Percentiles rank a stretch among this genome's conserved stretches.
Conservation (phyloP, 2,888 invertebrate genomes). For the Pyrochroa serraticornis region DNA sequence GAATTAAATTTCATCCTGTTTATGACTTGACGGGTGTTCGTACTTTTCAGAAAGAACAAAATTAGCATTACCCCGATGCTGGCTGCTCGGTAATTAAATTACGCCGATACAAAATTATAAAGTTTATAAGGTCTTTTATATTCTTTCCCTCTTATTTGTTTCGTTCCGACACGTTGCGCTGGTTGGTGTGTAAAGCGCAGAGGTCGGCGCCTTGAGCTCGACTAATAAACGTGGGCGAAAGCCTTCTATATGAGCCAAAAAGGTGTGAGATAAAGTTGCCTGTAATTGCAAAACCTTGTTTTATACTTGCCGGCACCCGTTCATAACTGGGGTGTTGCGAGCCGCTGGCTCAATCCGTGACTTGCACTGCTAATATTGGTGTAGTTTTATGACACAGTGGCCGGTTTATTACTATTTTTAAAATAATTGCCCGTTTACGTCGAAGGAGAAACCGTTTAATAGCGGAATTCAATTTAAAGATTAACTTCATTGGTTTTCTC, state of each 20-base stretch:
- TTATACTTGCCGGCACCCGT: constrained; percentile 32
- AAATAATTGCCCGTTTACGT: constrained; percentile 28
- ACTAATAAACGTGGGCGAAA: constrained; percentile 22
- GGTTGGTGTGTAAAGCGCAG: neutral
- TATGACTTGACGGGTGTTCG: constrained; percentile 26
- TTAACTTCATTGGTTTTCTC: constrained; percentile 22
- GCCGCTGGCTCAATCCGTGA: constrained; percentile 31
- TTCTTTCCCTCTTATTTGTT: constrained; percentile 23
- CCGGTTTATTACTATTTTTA: constrained; percentile 31
- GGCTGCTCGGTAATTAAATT: constrained; percentile 29
- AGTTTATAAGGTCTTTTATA: constrained; percentile 31
- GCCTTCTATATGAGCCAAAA: constrained; percentile 34
- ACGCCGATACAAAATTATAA: constrained; percentile 31
- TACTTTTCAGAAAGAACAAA: constrained; percentile 26
- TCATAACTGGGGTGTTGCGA: constrained; percentile 20
- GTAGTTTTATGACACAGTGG: constrained; percentile 29
- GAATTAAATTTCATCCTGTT: constrained; percentile 31
- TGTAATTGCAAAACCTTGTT: constrained; percentile 40
- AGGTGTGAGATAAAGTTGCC: constrained; percentile 34
- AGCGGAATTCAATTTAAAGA: constrained; percentile 27
- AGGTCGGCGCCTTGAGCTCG: constrained; percentile 8
- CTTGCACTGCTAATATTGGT: constrained; percentile 34
- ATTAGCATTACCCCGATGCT: constrained; percentile 23
- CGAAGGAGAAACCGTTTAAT: constrained; percentile 24
- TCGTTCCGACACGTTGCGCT: constrained; percentile 16